A percentile compares a stretch with the other conserved stretches of the same genome.
Conservation (phyloP, 2,113 vertebrate species). For the Ctenodactylus gundi region DNA sequence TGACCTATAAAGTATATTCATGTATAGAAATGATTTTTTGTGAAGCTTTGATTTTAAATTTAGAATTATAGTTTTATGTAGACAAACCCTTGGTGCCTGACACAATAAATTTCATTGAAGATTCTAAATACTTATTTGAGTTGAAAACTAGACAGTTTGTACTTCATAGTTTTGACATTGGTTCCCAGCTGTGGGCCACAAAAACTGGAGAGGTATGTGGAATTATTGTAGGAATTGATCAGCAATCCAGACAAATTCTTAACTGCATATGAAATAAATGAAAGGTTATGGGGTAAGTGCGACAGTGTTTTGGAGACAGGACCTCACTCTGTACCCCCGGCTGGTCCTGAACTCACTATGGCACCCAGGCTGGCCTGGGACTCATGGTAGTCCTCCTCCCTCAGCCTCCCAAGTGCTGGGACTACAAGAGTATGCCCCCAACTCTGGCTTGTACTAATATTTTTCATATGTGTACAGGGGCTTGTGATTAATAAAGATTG, state of each 20-base stretch:
- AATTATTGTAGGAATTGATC: not conserved
- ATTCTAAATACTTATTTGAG: constrained; percentile 27
- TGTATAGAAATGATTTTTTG: constrained; percentile 15
- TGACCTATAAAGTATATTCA: not conserved
- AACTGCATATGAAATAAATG: not conserved
- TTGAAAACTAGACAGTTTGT: not conserved
- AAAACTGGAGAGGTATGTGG: not conserved
- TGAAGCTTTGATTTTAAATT: constrained; percentile 43
- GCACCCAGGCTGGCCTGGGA: too few relatives aligned
- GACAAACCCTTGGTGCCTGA: not conserved
- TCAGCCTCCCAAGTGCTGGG: too few relatives aligned
- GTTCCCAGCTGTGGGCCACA: not conserved
- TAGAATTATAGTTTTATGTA: constrained; percentile 36
- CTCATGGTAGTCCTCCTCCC: too few relatives aligned
- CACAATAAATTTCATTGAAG: constrained; percentile 27
- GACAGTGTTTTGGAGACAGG: too few relatives aligned
- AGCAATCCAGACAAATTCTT: not conserved
- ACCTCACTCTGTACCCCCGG: too few relatives aligned
- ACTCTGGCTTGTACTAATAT: not conserved
- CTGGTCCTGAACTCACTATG: too few relatives aligned
- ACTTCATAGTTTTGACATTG: not conserved
- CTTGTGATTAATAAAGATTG: constrained; percentile 22
- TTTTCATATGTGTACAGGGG: not conserved
- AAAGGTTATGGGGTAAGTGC: not conserved
- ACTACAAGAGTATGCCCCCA: too few relatives aligned